Percentiles rank a stretch among this genome's conserved stretches.
Conservation (phyloP, 2,888 invertebrate genomes). For the Nesidiocoris tenuis region DNA sequence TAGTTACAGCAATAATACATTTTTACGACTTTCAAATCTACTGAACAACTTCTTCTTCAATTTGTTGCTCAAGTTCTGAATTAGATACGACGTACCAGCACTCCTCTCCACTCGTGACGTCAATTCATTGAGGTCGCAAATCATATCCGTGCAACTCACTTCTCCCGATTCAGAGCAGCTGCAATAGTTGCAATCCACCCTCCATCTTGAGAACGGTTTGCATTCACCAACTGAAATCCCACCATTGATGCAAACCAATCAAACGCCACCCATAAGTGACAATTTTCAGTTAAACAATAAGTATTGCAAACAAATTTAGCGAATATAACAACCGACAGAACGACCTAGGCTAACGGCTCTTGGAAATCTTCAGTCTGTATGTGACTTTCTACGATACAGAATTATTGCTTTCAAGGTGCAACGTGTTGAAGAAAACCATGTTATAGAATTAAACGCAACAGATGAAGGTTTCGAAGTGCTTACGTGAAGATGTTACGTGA, state of each 20-base stretch:
- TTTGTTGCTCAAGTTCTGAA: no score
- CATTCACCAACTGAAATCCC: constrained; percentile 13
- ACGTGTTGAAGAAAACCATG: background rate
- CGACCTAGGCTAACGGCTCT: no score
- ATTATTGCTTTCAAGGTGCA: no score
- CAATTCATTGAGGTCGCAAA: constrained; percentile 13
- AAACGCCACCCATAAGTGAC: no score
- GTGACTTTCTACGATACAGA: no score
- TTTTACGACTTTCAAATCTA: no score
- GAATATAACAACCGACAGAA: no score
- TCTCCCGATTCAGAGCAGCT: constrained; percentile 7
- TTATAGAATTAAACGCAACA: background rate
- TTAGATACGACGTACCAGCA: background rate
- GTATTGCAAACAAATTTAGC: no score
- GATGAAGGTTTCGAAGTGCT: background rate
- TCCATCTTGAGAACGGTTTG: constrained; percentile 24
- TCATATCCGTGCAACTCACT: constrained; percentile 6
- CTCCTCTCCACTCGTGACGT: background rate
- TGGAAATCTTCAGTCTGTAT: no score
- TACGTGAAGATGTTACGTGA: constrained; percentile 12
- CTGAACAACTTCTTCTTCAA: no score
- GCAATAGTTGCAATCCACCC: constrained; percentile 29
- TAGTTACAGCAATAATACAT: no score
- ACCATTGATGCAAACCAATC: background rate
- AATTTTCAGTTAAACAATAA: no score